Conservation (phyloP, 2,113 vertebrate species). For the Otus sunia region DNA sequence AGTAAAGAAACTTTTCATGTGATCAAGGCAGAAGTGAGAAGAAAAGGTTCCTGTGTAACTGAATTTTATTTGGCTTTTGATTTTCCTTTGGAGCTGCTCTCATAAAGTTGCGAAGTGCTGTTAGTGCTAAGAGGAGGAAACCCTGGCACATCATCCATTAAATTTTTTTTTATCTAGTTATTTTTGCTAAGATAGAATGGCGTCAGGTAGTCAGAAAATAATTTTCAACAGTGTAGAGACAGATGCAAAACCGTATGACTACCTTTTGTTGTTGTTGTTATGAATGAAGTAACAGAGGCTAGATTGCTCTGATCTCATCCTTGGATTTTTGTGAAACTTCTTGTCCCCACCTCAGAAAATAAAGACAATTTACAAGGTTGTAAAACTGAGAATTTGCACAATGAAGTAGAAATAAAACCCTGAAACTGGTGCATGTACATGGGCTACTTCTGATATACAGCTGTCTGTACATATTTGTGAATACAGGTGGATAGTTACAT, state of each 20-base stretch:
- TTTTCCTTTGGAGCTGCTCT: neutral
- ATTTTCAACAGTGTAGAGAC: neutral
- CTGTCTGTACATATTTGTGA: neutral
- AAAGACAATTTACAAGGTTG: neutral
- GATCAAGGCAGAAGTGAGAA: neutral
- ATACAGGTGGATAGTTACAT: neutral
- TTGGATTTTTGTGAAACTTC: neutral
- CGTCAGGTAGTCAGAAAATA: neutral
- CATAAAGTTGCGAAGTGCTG: neutral
- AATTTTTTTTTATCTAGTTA: neutral
- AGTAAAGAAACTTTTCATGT: neutral
- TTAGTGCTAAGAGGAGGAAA: neutral
- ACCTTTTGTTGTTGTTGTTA: neutral
- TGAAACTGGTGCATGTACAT: neutral
- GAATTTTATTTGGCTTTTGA: neutral
- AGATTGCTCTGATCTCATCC: neutral
- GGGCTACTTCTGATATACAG: neutral
- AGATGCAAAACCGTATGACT: neutral
- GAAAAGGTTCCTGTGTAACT: neutral
- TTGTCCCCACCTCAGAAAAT: neutral
- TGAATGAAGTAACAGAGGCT: neutral
- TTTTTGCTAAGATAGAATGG: neutral
- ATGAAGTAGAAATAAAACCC: neutral
- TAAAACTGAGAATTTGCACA: neutral
- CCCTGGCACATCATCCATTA: neutral